Evolutionary conservation across 1,140 invertebrate genomes (phyloP).

Genomic region (Polypedilum pembai): DNA sequence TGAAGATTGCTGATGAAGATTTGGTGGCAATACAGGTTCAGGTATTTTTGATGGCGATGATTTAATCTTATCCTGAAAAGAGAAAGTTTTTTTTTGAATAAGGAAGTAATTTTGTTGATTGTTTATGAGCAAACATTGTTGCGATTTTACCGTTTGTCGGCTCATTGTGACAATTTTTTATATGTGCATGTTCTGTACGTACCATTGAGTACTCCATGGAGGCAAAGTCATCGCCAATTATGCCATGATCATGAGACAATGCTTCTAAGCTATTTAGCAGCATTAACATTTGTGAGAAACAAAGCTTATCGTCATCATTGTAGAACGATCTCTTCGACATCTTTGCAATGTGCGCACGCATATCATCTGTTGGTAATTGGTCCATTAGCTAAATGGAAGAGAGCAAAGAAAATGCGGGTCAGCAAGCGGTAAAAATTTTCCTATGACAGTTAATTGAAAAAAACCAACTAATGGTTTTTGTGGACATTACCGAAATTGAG

Average conservation of each 20-base stretch:
- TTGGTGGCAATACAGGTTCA: slow-evolving; percentile 19
- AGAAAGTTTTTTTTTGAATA: background rate
- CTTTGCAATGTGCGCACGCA: slow-evolving; percentile 36
- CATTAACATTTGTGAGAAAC: slow-evolving; percentile 50
- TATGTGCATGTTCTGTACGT: background rate
- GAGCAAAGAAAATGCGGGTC: slow-evolving; percentile 17
- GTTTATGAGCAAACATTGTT: no score
- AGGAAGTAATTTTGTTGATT: no score
- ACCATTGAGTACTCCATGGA: slow-evolving; percentile 27
- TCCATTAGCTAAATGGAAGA: slow-evolving; percentile 34
- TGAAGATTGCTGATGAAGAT: slow-evolving; percentile 1
- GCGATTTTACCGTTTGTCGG: no score
- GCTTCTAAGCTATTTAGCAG: slow-evolving; percentile 51
- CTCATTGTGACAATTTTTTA: no score
- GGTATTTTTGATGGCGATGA: slow-evolving; percentile 29
- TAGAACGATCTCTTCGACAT: slow-evolving; percentile 34
- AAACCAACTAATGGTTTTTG: background rate
- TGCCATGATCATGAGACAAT: slow-evolving; percentile 36
- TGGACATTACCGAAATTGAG: slow-evolving; percentile 29
- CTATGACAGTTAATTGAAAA: background rate
- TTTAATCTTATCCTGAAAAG: background rate
- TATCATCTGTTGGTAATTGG: slow-evolving; percentile 36
- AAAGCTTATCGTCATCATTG: slow-evolving; percentile 48
- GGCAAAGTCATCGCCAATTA: slow-evolving; percentile 8
- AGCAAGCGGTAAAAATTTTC: background rate